Percentiles rank a stretch among this genome's conserved stretches.
Evolutionary conservation across 2,797 vertebrate species (phyloP).

Genomic region (Podargus strigoides): DNA sequence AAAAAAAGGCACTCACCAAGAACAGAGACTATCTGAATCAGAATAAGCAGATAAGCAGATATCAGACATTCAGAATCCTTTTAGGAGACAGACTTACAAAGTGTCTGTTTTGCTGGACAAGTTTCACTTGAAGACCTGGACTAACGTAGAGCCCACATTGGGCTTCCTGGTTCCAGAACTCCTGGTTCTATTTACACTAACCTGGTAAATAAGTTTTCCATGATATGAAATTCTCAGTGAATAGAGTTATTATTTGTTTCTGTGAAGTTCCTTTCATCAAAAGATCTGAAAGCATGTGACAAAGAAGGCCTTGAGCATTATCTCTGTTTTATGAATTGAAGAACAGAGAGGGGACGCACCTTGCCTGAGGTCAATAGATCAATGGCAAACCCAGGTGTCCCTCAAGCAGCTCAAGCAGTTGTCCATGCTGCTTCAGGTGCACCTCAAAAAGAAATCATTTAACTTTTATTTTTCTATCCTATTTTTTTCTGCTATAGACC

Average conservation of each 20-base stretch:
- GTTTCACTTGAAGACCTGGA: not conserved
- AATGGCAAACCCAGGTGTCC: not conserved
- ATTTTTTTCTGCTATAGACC: not conserved
- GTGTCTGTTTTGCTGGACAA: not conserved
- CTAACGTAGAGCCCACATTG: not conserved
- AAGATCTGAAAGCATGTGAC: conserved; percentile 6
- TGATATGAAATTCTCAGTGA: not conserved
- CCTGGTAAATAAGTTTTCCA: not conserved
- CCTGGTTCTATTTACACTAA: not conserved
- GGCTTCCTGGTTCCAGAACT: not conserved
- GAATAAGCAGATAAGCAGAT: not conserved
- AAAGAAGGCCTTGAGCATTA: not conserved
- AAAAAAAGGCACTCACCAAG: too few relatives aligned
- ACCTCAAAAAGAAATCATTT: not conserved
- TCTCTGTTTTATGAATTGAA: not conserved
- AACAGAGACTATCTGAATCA: not conserved
- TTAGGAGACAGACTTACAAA: not conserved
- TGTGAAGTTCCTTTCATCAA: conserved; percentile 5
- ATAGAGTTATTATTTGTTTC: not conserved
- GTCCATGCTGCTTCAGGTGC: not conserved
- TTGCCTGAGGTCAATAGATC: not conserved
- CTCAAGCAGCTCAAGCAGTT: not conserved
- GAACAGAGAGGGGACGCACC: not conserved
- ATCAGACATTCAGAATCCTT: not conserved
- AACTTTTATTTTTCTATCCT: not conserved